A percentile compares a stretch with the other conserved stretches of the same genome.
phyloP scores from a whole-genome alignment of 2,888 invertebrate species.

The Spicauda simplicius region DNA sequence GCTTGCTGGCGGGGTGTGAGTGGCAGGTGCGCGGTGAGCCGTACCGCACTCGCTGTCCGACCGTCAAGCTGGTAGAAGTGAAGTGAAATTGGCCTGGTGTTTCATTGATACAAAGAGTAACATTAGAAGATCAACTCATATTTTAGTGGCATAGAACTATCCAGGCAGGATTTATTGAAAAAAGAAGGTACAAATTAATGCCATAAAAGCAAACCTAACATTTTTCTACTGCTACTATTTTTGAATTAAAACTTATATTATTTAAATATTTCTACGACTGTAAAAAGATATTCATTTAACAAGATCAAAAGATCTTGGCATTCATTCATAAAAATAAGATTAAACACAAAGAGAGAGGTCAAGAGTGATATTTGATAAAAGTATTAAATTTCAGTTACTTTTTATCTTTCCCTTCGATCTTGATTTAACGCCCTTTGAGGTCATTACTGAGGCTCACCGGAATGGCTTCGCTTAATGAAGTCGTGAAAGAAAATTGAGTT shows the following conservation, averaged over 20 bases:
- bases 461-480: slow-evolving; percentile 82
- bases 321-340: neutral
- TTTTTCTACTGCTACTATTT: too few relatives aligned
- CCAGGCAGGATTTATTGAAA: too few relatives aligned
- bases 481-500: slow-evolving; percentile 83
- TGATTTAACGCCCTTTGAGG: slow-evolving; percentile 82
- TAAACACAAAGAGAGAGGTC: slow-evolving; percentile 55
- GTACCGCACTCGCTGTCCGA: too few relatives aligned
- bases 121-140: too few relatives aligned
- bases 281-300: neutral
- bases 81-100: too few relatives aligned
- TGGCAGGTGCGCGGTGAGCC: too few relatives aligned
- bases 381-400: slow-evolving; percentile 78
- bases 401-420: slow-evolving; percentile 78
- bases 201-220: too few relatives aligned
- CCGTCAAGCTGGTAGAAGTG: too few relatives aligned
- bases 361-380: slow-evolving; percentile 71
- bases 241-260: neutral
- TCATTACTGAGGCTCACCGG: slow-evolving; percentile 82
- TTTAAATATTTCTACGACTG: neutral
- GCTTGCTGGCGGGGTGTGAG: too few relatives aligned
- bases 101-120: too few relatives aligned
- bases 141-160: too few relatives aligned
- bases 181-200: too few relatives aligned
- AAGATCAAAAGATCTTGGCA: neutral